phyloP scores from a whole-genome alignment of 1,140 invertebrate species.

The Brachionus manjavacas region DNA sequence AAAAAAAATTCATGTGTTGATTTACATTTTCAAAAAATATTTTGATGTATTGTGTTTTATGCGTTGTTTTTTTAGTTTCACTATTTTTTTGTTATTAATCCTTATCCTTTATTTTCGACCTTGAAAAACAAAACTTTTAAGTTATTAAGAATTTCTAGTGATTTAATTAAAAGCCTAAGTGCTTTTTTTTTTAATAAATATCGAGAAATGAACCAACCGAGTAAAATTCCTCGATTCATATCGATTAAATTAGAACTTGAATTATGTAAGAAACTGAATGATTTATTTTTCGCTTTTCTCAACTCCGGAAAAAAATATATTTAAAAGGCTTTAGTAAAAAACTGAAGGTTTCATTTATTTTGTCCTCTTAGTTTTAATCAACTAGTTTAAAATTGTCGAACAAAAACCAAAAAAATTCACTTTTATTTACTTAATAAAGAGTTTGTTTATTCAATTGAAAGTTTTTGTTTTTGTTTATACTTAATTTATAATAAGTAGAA shows the following conservation, averaged over 20 bases:
- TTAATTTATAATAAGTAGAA: not conserved
- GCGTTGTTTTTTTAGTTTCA: too few relatives aligned
- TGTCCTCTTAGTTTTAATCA: not conserved
- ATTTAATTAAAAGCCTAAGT: too few relatives aligned
- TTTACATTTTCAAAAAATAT: too few relatives aligned
- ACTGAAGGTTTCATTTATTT: not conserved
- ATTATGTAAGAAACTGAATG: not conserved
- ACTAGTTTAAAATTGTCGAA: not conserved
- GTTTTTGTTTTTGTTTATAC: not conserved
- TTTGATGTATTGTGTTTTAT: too few relatives aligned
- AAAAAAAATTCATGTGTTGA: too few relatives aligned
- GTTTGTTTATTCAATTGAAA: not conserved
- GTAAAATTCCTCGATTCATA: not conserved
- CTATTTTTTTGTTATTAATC: too few relatives aligned
- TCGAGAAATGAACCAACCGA: not conserved
- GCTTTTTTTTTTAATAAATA: not conserved
- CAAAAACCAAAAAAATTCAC: not conserved
- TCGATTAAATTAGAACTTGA: not conserved
- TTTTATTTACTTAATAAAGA: not conserved
- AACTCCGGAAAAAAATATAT: not conserved
- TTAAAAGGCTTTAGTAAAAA: not conserved
- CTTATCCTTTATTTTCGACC: not conserved
- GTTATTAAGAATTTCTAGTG: too few relatives aligned
- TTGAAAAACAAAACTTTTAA: not conserved
- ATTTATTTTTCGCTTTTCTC: not conserved